phyloP scores from a whole-genome alignment of 2,113 vertebrate genomes.

The Pachyramphus minor region DNA sequence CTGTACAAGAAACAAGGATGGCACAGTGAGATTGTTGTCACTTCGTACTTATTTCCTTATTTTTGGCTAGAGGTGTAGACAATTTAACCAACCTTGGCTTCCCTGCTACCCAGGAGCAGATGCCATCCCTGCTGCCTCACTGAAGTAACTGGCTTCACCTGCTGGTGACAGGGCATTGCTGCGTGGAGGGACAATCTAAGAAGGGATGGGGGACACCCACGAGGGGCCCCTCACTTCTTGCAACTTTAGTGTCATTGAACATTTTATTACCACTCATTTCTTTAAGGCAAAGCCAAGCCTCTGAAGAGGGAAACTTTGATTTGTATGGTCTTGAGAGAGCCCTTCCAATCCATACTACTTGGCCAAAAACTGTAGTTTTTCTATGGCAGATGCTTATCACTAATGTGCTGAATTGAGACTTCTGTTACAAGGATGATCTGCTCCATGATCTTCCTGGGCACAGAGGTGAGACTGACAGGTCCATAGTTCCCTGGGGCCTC shows the following conservation, averaged over 20 bases:
- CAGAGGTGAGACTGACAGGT: neutral
- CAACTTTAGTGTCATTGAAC: neutral
- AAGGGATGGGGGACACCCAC: neutral
- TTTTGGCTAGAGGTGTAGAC: neutral
- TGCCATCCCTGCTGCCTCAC: neutral
- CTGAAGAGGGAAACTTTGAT: neutral
- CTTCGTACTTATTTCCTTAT: neutral
- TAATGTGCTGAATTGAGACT: neutral
- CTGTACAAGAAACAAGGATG: neutral
- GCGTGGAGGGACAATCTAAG: neutral
- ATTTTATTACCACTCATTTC: neutral
- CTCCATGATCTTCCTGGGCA: neutral
- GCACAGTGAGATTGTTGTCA: neutral
- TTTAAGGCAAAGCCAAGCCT: neutral
- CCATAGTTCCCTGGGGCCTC: neutral
- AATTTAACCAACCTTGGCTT: neutral
- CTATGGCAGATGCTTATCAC: neutral
- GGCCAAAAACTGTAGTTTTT: neutral
- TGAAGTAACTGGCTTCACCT: neutral
- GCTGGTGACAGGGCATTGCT: accelerated
- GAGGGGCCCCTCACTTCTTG: neutral
- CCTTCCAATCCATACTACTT: neutral
- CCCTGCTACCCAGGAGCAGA: neutral
- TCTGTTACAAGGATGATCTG: neutral
- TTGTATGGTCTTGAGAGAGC: neutral